These are phyloP conservation scores for Netelia virgata DNA, from an alignment of 2,888 invertebrate genomes.

Conservation along the genomic window DNA sequence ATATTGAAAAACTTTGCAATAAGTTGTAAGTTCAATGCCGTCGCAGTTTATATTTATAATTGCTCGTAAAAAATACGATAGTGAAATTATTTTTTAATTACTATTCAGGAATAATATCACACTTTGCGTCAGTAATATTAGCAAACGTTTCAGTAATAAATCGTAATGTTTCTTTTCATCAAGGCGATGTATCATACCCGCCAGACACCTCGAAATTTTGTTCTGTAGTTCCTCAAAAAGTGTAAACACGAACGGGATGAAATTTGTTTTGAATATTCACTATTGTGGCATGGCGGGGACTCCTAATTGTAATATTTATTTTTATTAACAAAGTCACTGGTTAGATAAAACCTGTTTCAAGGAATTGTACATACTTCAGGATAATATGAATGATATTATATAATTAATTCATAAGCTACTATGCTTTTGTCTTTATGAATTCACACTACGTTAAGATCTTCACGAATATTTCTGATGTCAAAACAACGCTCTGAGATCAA, in stretches of 20 bases:
- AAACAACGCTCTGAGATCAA: no score
- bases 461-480: no score
- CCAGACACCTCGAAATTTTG: no score
- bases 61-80: background rate
- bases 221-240: background rate
- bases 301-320: background rate
- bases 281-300: background rate
- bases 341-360: background rate
- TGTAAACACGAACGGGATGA: background rate
- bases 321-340: background rate
- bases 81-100: background rate
- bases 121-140: background rate
- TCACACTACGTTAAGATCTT: no score
- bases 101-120: background rate
- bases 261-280: background rate
- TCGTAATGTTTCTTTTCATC: no score
- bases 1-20: slow-evolving; percentile 58
- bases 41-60: background rate
- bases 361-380: background rate
- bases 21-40: slow-evolving; percentile 66
- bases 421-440: background rate
- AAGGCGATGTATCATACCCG: no score
- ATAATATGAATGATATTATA: background rate
- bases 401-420: background rate
- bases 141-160: background rate